Percentiles rank a stretch among this genome's conserved stretches.
Evolutionary conservation across 1,140 invertebrate genomes (phyloP).

Genomic region (Achroia grisella): DNA sequence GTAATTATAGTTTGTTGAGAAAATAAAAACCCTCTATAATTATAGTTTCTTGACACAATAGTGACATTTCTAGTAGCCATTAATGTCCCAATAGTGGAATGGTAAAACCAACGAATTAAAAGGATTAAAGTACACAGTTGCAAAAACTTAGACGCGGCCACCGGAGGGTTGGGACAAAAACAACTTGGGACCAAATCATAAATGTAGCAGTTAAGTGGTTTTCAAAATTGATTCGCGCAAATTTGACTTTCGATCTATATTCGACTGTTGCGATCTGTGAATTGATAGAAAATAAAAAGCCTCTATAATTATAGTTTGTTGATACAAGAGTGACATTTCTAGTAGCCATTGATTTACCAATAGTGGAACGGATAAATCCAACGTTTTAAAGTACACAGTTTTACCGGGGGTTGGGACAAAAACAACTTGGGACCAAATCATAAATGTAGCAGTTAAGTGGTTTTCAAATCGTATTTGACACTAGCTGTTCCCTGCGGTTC

Average conservation of each 20-base stretch:
- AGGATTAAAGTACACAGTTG: constrained; percentile 28
- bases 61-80: constrained; percentile 8
- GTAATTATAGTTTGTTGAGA: not conserved
- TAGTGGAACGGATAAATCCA: constrained; percentile 10
- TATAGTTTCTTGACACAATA: constrained; percentile 4
- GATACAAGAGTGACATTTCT: constrained; percentile 7
- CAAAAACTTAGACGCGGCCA: constrained; percentile 13
- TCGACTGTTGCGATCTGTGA: not conserved
- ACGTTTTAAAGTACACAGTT: constrained; percentile 18
- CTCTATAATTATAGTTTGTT: constrained; percentile 1
- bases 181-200: constrained; percentile 5
- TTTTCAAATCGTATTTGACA: constrained; percentile 6
- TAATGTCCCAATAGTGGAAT: constrained; percentile 10
- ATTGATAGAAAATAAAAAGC: not conserved
- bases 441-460: constrained; percentile 17
- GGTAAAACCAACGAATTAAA: constrained; percentile 15
- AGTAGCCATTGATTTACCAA: constrained; percentile 11
- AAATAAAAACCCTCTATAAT: not conserved
- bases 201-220: constrained; percentile 19
- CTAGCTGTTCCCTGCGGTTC: not conserved
- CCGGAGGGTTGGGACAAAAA: constrained; percentile 1
- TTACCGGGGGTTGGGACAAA: not conserved
- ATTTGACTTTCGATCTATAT: not conserved
- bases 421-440: constrained; percentile 3
- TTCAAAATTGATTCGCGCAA: constrained; percentile 5